phyloP scores from a whole-genome alignment of 2,797 vertebrate genomes.

The Cynodonichthys magdalenae region DNA sequence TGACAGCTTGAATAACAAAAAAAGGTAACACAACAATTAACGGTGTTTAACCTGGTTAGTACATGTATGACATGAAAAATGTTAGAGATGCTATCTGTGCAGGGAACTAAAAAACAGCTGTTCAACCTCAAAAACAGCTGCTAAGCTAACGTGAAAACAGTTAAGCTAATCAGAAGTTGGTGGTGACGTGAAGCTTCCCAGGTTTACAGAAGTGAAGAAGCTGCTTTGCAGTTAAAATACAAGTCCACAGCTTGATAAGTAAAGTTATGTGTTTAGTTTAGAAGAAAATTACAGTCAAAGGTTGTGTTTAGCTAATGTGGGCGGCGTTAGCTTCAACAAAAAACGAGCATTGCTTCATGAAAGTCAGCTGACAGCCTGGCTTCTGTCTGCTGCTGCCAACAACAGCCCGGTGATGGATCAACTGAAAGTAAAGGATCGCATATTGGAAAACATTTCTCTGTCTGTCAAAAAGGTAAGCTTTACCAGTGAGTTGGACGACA shows the following conservation, averaged over 20 bases:
- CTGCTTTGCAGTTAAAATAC: neutral
- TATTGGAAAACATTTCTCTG: constrained; percentile 94
- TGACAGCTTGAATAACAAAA: neutral
- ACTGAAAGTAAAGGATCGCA: constrained; percentile 95
- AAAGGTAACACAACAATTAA: neutral
- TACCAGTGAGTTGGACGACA: neutral
- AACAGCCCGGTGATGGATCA: constrained; percentile 87
- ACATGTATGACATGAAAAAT: neutral
- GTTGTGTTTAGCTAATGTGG: constrained; percentile 35
- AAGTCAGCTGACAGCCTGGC: constrained; percentile 80
- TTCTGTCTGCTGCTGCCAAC: constrained; percentile 53
- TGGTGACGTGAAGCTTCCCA: neutral
- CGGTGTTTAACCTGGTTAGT: neutral
- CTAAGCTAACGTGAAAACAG: constrained; percentile 36
- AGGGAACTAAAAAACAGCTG: constrained; percentile 16
- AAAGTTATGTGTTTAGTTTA: neutral
- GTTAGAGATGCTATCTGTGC: neutral
- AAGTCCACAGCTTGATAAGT: neutral
- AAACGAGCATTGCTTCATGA: constrained; percentile 30
- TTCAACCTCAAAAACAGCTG: constrained; percentile 14
- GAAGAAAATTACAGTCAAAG: neutral
- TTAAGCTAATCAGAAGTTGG: constrained; percentile 13
- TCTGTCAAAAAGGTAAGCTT: constrained; percentile 94
- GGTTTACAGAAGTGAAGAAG: neutral
- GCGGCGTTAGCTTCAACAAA: constrained; percentile 60